A percentile compares a stretch with the other conserved stretches of the same genome.
Evolutionary conservation across 2,888 invertebrate genomes (phyloP).

Genomic region (Plebejus argus): DNA sequence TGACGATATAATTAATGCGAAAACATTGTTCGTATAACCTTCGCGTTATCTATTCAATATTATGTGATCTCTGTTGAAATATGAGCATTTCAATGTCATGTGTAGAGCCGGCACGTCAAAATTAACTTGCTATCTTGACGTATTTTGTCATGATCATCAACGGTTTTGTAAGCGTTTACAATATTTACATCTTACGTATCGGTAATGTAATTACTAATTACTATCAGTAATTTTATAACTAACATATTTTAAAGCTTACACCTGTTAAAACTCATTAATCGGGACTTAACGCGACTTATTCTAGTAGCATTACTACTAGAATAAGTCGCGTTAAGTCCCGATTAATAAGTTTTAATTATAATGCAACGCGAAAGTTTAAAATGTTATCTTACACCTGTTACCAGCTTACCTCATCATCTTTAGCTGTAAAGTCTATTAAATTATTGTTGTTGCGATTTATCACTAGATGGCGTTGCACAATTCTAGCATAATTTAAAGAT

Average conservation of each 20-base stretch:
- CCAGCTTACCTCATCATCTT: not conserved
- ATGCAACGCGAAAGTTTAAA: no score
- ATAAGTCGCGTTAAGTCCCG: no score
- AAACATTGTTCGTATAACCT: conserved; percentile 56
- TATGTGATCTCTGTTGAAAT: conserved; percentile 26
- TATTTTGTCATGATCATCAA: conserved; percentile 10
- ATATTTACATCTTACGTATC: not conserved
- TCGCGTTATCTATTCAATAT: conserved; percentile 41
- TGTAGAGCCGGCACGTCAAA: conserved; percentile 12
- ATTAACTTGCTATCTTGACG: conserved; percentile 13
- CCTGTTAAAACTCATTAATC: no score
- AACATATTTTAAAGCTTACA: not conserved
- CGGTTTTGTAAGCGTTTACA: not conserved
- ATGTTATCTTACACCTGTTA: not conserved
- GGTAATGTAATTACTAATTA: not conserved
- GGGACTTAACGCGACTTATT: no score
- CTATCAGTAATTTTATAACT: not conserved
- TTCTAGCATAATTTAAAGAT: not conserved
- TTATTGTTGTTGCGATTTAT: not conserved
- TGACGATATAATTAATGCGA: conserved; percentile 67
- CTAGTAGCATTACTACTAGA: no score
- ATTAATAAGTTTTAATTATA: no score
- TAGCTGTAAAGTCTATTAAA: not conserved
- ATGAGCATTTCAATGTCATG: conserved; percentile 26
- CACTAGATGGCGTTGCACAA: not conserved